Evolutionary conservation across 2,797 vertebrate genomes (phyloP), one percentile per base, ranked within the genome.

Genomic region (Anguilla pacifica): DNA sequence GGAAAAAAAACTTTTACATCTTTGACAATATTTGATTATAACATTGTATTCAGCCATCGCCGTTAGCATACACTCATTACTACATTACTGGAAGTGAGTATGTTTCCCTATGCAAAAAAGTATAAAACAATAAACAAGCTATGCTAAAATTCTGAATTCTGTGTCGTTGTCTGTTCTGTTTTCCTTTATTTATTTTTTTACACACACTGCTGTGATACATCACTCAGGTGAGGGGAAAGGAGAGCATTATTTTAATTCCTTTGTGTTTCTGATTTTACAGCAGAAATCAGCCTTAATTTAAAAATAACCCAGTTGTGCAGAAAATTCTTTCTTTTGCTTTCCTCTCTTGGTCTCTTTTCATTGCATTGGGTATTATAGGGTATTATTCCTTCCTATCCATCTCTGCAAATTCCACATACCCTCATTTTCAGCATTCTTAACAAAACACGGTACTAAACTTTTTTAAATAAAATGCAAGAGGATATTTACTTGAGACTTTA

Each of bases 91-190:
- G 96, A 96, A 96, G 94, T 96, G 94, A 96, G 93, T 96, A 96
- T 95, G 96, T 96, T 97, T 96, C 96, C 95, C 96, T 97, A 97
- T 97, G 97, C 97, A 98, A 98, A 95, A 90, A 22, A 74, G 90
- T 91, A 94, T 95, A 93, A 94, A 95, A 96, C 93, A 96, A 96
- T 97, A 98, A 98, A 98, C 94, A 96, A 97, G 96, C 95, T 97
- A 96, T 96, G 96, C 96, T 97, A 97, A 93, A 95, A 96, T 93
- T 95, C 93, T 93, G 90, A 86, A 89, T 51, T 84, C 55, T 87
- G 83, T 72, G 81, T 84, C 77, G 81, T 87, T 86, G 72, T 91
- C 72, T 86, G 87, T 61, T 28, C 64, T 59, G 25, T 64, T 64
- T 25, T 17, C 15, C 19, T 25, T 6, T 19, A 19, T 64, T 19